Evolutionary conservation across 2,797 vertebrate species (phyloP).

Genomic region (Neomorphus geoffroyi): DNA sequence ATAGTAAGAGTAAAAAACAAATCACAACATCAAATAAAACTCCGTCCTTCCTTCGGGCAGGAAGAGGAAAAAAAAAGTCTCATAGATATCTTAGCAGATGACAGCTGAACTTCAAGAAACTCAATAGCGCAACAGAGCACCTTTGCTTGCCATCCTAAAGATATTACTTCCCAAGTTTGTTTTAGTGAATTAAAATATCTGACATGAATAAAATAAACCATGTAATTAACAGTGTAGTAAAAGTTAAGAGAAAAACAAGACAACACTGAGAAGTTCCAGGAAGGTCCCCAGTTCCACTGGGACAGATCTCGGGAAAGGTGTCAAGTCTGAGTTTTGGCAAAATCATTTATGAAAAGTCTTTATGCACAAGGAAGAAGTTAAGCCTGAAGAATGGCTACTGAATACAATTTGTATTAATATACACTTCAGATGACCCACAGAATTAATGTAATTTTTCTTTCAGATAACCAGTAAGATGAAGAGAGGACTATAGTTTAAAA

Average conservation of each 20-base stretch:
- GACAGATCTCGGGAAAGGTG: constrained; percentile 19
- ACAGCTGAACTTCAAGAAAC: constrained; percentile 42
- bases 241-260: constrained; percentile 51
- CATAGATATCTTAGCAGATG: constrained; percentile 19
- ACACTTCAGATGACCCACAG: constrained; percentile 48
- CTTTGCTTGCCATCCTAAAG: constrained; percentile 8
- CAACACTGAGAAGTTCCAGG: constrained; percentile 36
- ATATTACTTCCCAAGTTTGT: constrained; percentile 23
- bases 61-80: constrained; percentile 23
- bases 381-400: constrained; percentile 36
- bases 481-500: constrained; percentile 63
- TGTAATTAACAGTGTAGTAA: constrained; percentile 35
- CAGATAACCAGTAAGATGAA: constrained; percentile 53
- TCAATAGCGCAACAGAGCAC: constrained; percentile 4
- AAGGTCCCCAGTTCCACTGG: constrained; percentile 24
- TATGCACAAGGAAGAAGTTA: neutral
- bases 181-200: neutral
- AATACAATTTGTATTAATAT: constrained; percentile 71
- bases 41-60: neutral
- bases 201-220: neutral
- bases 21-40: constrained; percentile 50
- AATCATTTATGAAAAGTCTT: constrained; percentile 15
- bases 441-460: constrained; percentile 56
- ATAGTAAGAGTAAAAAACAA: constrained; percentile 10
- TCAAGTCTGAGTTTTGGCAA: neutral